Percentiles rank a stretch among this genome's conserved stretches.
Conservation (phyloP, 2,888 invertebrate genomes). For the Amphipyra berbera region DNA sequence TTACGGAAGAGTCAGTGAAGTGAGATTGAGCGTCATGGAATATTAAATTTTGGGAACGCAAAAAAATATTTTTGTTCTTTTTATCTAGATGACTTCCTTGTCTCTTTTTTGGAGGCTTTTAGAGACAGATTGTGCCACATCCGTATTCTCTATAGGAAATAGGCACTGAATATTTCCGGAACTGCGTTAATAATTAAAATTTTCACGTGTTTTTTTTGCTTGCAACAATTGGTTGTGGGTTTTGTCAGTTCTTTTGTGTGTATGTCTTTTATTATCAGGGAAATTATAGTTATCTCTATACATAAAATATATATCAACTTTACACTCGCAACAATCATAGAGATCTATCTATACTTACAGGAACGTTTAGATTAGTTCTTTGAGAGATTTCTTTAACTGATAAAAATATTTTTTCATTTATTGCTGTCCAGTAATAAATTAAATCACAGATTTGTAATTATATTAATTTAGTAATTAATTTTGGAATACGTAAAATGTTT, state of each 20-base stretch:
- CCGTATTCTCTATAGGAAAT: not conserved
- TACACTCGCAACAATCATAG: slow-evolving; percentile 84
- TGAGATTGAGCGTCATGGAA: slow-evolving; percentile 11
- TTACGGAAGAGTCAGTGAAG: not conserved
- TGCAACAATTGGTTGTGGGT: too few species aligned
- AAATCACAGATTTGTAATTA: slow-evolving; percentile 86
- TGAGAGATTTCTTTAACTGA: slow-evolving; percentile 73
- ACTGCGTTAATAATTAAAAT: too few species aligned
- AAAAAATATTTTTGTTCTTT: not conserved
- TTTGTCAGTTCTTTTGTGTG: too few species aligned
- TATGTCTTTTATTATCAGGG: slow-evolving; percentile 7
- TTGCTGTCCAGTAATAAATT: slow-evolving; percentile 85
- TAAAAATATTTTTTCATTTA: slow-evolving; percentile 62
- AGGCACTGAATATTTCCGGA: not conserved
- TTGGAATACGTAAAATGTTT: slow-evolving; percentile 67
- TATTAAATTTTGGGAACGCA: not conserved
- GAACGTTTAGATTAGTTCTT: slow-evolving; percentile 87
- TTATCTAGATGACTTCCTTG: not conserved
- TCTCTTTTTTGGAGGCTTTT: not conserved
- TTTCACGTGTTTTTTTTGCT: too few species aligned
- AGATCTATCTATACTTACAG: slow-evolving; percentile 89
- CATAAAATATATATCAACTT: slow-evolving; percentile 62
- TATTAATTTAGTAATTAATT: slow-evolving; percentile 82
- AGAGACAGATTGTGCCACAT: not conserved
- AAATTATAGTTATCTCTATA: slow-evolving; percentile 39